phyloP scores from a whole-genome alignment of 2,113 vertebrate species.

The Choloepus hoffmanni region DNA sequence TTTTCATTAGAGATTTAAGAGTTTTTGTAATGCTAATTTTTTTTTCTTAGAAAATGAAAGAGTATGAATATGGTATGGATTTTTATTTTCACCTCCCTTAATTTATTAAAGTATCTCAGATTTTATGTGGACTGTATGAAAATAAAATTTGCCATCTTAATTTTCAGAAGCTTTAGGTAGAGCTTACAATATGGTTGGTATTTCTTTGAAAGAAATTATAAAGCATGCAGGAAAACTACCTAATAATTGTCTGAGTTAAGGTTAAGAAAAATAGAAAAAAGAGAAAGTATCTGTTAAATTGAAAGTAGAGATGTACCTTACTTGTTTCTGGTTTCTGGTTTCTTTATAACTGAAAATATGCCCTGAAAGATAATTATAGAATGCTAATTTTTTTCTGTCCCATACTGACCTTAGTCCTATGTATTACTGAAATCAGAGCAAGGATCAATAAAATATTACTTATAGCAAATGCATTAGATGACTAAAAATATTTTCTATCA shows the following conservation, averaged over 20 bases:
- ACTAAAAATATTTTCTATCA: not conserved
- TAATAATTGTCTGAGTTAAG: not conserved
- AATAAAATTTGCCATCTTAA: constrained; percentile 21
- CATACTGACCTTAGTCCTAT: constrained; percentile 20
- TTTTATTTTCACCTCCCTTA: not conserved
- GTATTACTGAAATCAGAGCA: not conserved
- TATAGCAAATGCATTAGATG: constrained; percentile 34
- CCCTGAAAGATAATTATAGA: not conserved
- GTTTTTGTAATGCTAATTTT: not conserved
- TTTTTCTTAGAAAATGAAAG: not conserved
- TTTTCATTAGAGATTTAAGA: not conserved
- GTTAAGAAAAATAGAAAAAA: not conserved
- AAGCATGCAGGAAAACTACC: not conserved
- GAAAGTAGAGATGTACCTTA: not conserved
- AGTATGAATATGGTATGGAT: not conserved
- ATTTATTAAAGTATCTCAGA: not conserved
- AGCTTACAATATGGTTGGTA: not conserved
- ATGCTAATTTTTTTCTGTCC: not conserved
- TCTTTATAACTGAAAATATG: not conserved
- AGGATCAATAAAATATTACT: not conserved
- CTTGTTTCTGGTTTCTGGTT: not conserved
- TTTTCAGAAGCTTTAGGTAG: not conserved
- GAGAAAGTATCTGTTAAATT: not conserved
- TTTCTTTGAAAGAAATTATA: not conserved
- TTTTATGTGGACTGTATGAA: not conserved